These are phyloP conservation scores for Sphaeridia pumilis DNA, from an alignment of 2,888 invertebrate species.

Conservation along the genomic window DNA sequence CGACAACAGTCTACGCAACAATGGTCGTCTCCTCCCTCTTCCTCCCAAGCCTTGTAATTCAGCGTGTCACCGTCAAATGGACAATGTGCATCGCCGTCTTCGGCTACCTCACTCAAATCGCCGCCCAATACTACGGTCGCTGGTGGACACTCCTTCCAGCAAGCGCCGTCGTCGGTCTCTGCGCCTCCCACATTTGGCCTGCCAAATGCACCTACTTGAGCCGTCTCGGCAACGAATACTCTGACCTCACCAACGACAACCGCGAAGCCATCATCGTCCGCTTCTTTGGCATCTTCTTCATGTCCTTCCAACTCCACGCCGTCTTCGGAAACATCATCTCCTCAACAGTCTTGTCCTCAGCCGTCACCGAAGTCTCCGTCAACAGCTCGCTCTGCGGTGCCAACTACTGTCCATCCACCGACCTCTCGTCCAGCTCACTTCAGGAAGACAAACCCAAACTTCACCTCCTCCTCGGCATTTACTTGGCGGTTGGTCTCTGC, in stretches of 20 bases:
- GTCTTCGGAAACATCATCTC: conserved; percentile 89
- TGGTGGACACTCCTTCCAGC: conserved; percentile 82
- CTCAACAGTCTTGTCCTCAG: conserved; percentile 70
- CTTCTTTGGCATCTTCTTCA: conserved; percentile 97
- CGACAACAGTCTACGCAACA: conserved; percentile 82
- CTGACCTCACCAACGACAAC: conserved; percentile 75
- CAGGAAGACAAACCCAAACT: conserved; percentile 57
- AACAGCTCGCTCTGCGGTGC: conserved; percentile 53
- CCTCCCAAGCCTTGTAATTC: conserved; percentile 82
- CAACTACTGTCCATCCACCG: conserved; percentile 52
- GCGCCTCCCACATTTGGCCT: conserved; percentile 96
- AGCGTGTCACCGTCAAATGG: conserved; percentile 90
- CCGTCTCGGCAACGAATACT: conserved; percentile 80
- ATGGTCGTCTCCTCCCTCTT: conserved; percentile 81
- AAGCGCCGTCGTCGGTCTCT: conserved; percentile 82
- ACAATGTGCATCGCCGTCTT: conserved; percentile 83
- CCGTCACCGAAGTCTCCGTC: conserved; percentile 37
- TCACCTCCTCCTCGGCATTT: conserved; percentile 75
- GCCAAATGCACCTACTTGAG: conserved; percentile 94
- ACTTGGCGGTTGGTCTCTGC: conserved; percentile 69
- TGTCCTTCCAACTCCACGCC: conserved; percentile 87
- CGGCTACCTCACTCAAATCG: conserved; percentile 89
- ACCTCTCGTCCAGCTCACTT: background rate
- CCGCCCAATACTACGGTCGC: conserved; percentile 80
- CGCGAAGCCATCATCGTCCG: conserved; percentile 86